Base-by-base conservation (phyloP, 1,140 invertebrate genomes). In the Penaeus vannamei region DNA sequence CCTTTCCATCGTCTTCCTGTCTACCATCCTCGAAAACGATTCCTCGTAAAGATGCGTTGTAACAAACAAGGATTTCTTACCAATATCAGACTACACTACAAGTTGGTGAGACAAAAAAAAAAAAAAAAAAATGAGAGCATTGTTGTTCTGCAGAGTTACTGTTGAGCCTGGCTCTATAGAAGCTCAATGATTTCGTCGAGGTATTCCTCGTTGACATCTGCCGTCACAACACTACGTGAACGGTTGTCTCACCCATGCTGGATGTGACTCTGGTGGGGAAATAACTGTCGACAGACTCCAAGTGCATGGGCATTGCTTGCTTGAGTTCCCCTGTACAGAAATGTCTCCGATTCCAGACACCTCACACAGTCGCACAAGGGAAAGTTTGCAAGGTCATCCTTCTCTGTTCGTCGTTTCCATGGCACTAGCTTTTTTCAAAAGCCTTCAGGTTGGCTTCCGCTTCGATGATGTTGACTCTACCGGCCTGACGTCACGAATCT, bases 351-450 rank as follows among this genome's bases (percentile, higher is more conserved):
- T 85, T 61, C 69, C 53, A 36, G 84, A 85, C 84, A 85, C 84
- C 84, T 90, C 60, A 86, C 84, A 82, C 89, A 86, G 76, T 90
- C 84, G 61, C 86, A 66, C 77, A 90, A 26, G 59, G 82, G 86
- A 91, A 89, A 91, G 86, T 89, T 89, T 89, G 82, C 66, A 64
- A 89, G 89, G 86, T 89, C 89, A 82, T 90, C 86, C 59, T 90
- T 90, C 90, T 80, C 66, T 89, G 82, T 89, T 91, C 90, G 87
- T 81, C 83, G 90, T 85, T 62, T 91, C 87, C 87, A 91, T 66
- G 85, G 66, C 82, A 22, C 84, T 90, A 90, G 59, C 84, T 86
- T 86, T 89, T 86, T 76, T n/a, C n/a, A n/a, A n/a, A n/a, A n/a
- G n/a, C n/a, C 84, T 59, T 77, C 83, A 86, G 46, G 85, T 86